Conservation (phyloP, 1,140 invertebrate genomes). For the Pollicipes pollicipes region DNA sequence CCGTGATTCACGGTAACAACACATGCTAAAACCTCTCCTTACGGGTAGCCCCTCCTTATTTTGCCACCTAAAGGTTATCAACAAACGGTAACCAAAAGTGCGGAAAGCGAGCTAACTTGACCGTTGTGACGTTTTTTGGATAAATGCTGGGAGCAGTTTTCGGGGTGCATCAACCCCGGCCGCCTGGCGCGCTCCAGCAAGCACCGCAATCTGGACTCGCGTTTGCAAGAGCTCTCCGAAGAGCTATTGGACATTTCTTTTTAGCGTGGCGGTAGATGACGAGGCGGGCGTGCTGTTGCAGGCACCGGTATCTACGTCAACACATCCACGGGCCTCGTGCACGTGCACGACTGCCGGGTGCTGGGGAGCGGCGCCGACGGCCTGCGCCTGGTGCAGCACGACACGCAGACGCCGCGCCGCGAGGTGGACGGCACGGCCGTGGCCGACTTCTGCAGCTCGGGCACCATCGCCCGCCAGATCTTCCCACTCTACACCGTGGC, state of each 20-base stretch:
- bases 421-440: background rate
- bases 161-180: background rate
- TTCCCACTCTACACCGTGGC: constrained; percentile 37
- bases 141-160: no score
- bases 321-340: constrained; percentile 55
- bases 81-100: no score
- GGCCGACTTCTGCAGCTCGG: constrained; percentile 53
- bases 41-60: no score
- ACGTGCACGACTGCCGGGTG: constrained; percentile 47
- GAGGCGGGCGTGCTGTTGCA: background rate
- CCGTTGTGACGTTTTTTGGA: no score
- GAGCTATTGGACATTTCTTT: background rate
- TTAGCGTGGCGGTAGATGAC: background rate
- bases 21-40: no score
- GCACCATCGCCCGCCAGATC: constrained; percentile 57
- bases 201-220: background rate
- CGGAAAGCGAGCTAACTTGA: no score
- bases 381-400: constrained; percentile 36
- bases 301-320: constrained; percentile 44
- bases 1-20: no score
- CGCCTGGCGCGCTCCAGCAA: background rate
- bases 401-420: constrained; percentile 22
- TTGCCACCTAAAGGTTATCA: no score
- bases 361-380: constrained; percentile 70
- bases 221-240: background rate